These are phyloP conservation scores for Crotalus horridus DNA, from an alignment of 2,113 vertebrate species.

Conservation along the genomic window DNA sequence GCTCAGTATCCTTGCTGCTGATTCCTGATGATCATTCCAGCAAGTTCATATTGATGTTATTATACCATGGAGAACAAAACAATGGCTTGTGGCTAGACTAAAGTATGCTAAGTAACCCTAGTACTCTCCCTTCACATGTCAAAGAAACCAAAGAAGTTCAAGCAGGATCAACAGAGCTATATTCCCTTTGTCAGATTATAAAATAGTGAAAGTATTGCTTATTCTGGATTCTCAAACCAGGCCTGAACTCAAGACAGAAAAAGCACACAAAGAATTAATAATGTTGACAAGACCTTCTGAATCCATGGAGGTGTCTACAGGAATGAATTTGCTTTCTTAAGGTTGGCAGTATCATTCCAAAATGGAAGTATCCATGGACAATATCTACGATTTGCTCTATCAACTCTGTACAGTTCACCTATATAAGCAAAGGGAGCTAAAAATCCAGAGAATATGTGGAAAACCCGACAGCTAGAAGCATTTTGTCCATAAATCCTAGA, in stretches of 20 bases:
- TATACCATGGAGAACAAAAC: not conserved
- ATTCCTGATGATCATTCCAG: not conserved
- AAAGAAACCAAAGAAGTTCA: not conserved
- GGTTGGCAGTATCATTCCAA: not conserved
- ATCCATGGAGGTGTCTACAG: not conserved
- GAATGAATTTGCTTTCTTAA: not conserved
- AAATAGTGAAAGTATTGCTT: not conserved
- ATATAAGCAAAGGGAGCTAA: not conserved
- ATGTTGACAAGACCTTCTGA: not conserved
- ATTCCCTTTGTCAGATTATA: not conserved
- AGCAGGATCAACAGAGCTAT: not conserved
- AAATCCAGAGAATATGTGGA: not conserved
- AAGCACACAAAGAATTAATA: not conserved
- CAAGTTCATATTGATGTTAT: not conserved
- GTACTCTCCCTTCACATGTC: not conserved
- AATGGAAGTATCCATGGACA: not conserved
- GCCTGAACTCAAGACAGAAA: not conserved
- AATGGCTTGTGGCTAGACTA: not conserved
- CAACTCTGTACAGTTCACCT: not conserved
- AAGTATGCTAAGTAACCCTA: not conserved
- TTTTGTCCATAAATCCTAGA: not conserved
- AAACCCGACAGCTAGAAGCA: not conserved
- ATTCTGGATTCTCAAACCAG: not conserved
- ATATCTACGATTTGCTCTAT: not conserved
- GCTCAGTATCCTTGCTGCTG: not conserved